Evolutionary conservation across 2,888 invertebrate genomes (phyloP).

Genomic region (Tineola bisselliella): DNA sequence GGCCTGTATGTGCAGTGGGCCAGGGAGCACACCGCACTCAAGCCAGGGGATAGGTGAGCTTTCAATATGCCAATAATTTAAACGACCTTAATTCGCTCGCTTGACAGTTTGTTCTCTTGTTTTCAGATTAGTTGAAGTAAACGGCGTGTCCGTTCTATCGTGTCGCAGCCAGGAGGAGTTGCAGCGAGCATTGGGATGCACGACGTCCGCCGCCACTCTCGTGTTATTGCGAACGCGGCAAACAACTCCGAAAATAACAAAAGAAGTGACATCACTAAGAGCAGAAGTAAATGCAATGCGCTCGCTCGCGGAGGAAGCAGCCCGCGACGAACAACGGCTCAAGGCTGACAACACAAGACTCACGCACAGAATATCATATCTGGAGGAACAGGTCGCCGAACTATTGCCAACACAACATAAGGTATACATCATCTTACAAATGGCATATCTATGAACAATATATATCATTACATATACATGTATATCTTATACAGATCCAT

Average conservation of each 20-base stretch:
- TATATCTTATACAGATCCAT: conserved; percentile 36
- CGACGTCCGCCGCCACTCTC: conserved; percentile 71
- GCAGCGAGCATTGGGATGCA: conserved; percentile 70
- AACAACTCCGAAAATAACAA: conserved; percentile 31
- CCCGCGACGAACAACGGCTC: conserved; percentile 70
- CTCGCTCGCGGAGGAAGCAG: conserved; percentile 71
- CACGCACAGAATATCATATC: conserved; percentile 87
- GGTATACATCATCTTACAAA: conserved; percentile 23
- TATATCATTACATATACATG: not conserved
- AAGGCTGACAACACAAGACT: conserved; percentile 84
- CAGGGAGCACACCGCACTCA: conserved; percentile 58
- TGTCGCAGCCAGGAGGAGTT: conserved; percentile 78
- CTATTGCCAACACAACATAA: conserved; percentile 57
- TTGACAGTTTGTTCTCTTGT: not conserved
- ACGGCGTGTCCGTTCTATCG: conserved; percentile 77
- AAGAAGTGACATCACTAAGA: conserved; percentile 63
- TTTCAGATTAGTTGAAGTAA: conserved; percentile 79
- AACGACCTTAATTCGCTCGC: too few relatives aligned
- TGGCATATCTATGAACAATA: not conserved
- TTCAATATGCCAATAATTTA: not conserved
- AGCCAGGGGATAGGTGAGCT: conserved; percentile 79
- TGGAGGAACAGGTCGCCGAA: conserved; percentile 85
- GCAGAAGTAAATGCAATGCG: conserved; percentile 69
- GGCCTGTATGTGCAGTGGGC: conserved; percentile 85
- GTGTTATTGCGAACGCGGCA: conserved; percentile 61